Evolutionary conservation across 53 echinoderm and acorn worm genomes (phyloP).

Genomic region (Henricia sp.): DNA sequence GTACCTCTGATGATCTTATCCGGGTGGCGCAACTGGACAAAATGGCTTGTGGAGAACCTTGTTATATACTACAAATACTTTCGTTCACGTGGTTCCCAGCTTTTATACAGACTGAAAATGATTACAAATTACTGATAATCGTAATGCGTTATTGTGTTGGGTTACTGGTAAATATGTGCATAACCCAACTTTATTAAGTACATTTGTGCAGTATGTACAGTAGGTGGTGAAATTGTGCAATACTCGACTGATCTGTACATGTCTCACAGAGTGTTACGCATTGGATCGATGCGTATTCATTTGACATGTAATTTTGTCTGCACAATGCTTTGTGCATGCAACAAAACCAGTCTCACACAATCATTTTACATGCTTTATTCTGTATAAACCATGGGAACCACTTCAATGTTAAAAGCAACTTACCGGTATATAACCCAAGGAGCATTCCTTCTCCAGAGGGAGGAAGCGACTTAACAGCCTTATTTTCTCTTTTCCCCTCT

Average conservation of each 20-base stretch:
- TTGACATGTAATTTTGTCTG: neutral
- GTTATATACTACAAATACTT: no score
- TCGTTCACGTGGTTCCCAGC: conserved; percentile 52
- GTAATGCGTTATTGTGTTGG: neutral
- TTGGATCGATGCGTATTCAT: neutral
- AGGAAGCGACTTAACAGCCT: conserved; percentile 10
- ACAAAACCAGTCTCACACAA: neutral
- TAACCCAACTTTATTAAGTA: neutral
- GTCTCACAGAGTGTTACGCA: neutral
- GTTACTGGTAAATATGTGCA: no score
- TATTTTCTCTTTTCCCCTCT: conserved; percentile 33
- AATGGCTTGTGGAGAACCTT: no score
- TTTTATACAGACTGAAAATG: conserved; percentile 32
- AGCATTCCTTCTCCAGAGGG: conserved; percentile 56
- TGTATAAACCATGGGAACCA: conserved; percentile 58
- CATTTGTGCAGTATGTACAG: neutral
- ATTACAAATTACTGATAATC: neutral
- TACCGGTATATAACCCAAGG: conserved; percentile 8
- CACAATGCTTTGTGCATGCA: neutral
- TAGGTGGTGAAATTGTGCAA: neutral
- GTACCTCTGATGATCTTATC: no score
- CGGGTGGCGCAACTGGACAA: no score
- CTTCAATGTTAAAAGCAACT: neutral
- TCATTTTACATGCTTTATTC: neutral
- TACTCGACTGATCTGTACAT: neutral